phyloP scores from a whole-genome alignment of 2,113 vertebrate species.

The Tyto alba region DNA sequence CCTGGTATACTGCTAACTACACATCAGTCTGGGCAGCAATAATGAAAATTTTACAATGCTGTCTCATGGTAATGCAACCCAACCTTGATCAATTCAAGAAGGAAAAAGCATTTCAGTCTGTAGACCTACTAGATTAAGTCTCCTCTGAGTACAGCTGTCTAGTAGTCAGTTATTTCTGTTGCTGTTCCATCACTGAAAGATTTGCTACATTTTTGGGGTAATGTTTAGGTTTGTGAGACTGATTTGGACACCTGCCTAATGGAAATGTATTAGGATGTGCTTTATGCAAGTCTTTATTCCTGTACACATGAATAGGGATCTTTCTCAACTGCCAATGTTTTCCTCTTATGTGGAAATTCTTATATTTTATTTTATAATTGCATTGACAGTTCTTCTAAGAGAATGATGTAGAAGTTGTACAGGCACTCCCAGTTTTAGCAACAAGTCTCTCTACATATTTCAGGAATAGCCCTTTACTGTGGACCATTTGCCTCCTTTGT shows the following conservation, averaged over 20 bases:
- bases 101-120: neutral
- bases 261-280: neutral
- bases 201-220: neutral
- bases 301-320: neutral
- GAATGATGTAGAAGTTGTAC: neutral
- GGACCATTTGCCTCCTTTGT: neutral
- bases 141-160: neutral
- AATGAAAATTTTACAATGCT: neutral
- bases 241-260: neutral
- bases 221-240: neutral
- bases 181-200: neutral
- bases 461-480: neutral
- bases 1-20: neutral
- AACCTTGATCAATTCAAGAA: neutral
- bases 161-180: neutral
- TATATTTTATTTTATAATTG: neutral
- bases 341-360: neutral
- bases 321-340: neutral
- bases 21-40: neutral
- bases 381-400: neutral
- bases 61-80: neutral
- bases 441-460: neutral
- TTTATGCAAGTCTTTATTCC: neutral
- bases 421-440: neutral
- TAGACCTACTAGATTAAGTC: neutral